Conservation (phyloP, 2,888 invertebrate species). For the Pterobdella sp. region DNA sequence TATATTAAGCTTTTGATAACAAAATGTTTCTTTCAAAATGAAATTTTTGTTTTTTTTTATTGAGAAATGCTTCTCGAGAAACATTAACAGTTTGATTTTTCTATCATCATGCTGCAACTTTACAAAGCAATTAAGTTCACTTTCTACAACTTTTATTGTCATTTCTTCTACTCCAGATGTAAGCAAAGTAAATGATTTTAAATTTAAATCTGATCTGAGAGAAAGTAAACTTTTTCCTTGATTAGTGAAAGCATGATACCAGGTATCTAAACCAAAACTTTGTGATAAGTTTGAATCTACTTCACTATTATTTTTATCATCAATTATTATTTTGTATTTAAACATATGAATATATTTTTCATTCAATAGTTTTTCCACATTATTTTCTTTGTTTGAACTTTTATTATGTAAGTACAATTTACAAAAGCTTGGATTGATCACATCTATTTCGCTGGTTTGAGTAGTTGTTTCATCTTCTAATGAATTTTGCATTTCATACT, state of each 20-base stretch:
- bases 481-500: not conserved
- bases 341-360: slow-evolving; percentile 23
- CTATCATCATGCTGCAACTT: slow-evolving; percentile 16
- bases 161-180: slow-evolving; percentile 44
- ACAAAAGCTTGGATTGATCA: not conserved
- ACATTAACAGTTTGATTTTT: slow-evolving; percentile 32
- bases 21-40: not conserved
- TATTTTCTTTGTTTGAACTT: not conserved
- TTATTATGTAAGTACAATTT: not conserved
- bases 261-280: slow-evolving; percentile 43
- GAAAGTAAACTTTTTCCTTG: slow-evolving; percentile 47
- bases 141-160: slow-evolving; percentile 36
- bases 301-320: not conserved
- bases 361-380: not conserved
- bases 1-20: slow-evolving; percentile 18
- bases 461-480: not conserved
- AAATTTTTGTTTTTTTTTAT: slow-evolving; percentile 10
- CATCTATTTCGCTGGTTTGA: not conserved
- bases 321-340: slow-evolving; percentile 25
- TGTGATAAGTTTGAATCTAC: slow-evolving; percentile 13
- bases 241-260: slow-evolving; percentile 44
- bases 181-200: slow-evolving; percentile 44
- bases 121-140: slow-evolving; percentile 30
- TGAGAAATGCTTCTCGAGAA: slow-evolving; percentile 40
- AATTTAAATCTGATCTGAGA: slow-evolving; percentile 47